Evolutionary conservation across 1,140 invertebrate species (phyloP).

Genomic region (Zaprionus gabonicus): DNA sequence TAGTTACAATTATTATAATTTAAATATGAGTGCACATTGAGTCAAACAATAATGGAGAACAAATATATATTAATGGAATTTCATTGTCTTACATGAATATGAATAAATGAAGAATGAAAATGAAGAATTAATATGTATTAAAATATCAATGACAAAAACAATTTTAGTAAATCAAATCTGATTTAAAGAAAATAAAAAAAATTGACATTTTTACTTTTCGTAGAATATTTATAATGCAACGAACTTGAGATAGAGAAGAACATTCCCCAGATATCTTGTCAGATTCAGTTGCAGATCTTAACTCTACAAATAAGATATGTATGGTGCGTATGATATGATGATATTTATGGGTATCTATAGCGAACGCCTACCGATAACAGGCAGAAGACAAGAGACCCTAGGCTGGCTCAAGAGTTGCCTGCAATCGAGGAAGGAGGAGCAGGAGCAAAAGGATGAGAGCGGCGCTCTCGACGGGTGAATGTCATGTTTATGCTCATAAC

Average conservation of each 20-base stretch:
- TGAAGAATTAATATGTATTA: too few relatives aligned
- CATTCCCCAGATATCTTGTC: not conserved
- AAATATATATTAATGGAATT: too few relatives aligned
- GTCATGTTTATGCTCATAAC: slow-evolving; percentile 83
- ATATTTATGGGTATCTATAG: not conserved
- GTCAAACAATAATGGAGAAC: too few relatives aligned
- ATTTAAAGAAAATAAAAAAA: too few relatives aligned
- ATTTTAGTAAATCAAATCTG: too few relatives aligned
- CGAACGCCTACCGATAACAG: slow-evolving; percentile 32
- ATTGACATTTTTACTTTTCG: too few relatives aligned
- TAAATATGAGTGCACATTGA: too few relatives aligned
- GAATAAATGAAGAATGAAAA: too few relatives aligned
- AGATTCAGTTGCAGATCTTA: not conserved
- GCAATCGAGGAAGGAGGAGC: not conserved
- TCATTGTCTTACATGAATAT: too few relatives aligned
- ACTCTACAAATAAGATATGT: not conserved
- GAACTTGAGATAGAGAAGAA: not conserved
- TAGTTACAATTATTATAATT: too few relatives aligned
- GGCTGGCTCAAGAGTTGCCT: slow-evolving; percentile 45
- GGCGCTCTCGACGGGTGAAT: slow-evolving; percentile 44
- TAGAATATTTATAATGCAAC: too few relatives aligned
- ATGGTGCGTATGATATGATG: not conserved
- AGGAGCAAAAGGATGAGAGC: slow-evolving; percentile 38
- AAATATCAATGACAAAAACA: too few relatives aligned
- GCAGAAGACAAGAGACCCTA: slow-evolving; percentile 2